Evolutionary conservation across 2,797 vertebrate species (phyloP).

Genomic region (Coccyzus lansbergi): DNA sequence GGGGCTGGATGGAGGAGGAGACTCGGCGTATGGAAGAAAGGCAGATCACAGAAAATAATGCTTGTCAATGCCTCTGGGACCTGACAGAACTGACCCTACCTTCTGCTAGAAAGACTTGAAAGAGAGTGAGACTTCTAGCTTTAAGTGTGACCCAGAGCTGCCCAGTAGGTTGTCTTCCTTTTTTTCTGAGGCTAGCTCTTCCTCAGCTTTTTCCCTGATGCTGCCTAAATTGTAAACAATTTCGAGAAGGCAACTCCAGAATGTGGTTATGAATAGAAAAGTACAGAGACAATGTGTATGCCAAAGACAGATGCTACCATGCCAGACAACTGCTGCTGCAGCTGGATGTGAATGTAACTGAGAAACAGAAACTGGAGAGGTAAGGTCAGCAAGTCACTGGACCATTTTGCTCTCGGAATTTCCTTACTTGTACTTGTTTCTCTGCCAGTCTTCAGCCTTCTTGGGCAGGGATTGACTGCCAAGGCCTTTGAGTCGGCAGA

Average conservation of each 20-base stretch:
- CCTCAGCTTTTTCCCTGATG: not conserved
- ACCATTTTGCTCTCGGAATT: too few species aligned
- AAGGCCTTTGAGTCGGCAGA: not conserved
- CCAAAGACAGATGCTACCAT: not conserved
- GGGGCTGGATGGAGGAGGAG: fast-evolving
- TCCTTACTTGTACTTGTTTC: not conserved
- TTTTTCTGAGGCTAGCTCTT: not conserved
- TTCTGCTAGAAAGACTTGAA: not conserved
- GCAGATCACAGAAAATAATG: not conserved
- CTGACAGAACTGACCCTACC: not conserved
- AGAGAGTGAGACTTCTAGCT: fast-evolving
- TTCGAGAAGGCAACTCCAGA: not conserved
- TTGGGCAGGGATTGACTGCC: too few species aligned
- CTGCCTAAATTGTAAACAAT: not conserved
- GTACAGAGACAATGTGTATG: fast-evolving
- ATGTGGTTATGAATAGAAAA: not conserved
- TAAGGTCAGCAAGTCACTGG: not conserved
- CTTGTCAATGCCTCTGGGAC: not conserved
- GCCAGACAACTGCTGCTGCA: not conserved
- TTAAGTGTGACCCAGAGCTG: not conserved
- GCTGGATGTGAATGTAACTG: not conserved
- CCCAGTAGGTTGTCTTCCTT: fast-evolving
- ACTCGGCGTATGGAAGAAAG: not conserved
- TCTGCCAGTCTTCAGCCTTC: not conserved
- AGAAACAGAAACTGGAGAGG: too few species aligned